Conservation (phyloP, 2,888 invertebrate species). For the Anticlea derivata region DNA sequence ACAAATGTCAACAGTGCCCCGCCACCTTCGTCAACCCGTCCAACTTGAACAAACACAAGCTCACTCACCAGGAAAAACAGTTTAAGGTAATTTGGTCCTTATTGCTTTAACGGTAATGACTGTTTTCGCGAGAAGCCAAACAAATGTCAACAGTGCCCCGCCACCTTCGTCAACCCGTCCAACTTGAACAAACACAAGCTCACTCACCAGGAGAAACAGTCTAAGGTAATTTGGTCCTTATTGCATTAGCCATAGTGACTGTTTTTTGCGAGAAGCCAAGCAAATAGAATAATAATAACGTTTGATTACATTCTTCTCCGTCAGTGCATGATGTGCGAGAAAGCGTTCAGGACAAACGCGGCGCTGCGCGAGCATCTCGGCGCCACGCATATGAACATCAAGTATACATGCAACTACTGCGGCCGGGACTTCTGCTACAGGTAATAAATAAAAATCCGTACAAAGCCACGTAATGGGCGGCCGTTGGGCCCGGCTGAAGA, state of each 20-base stretch:
- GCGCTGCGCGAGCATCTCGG: conserved; percentile 77
- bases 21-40: conserved; percentile 86
- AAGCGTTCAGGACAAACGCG: conserved; percentile 73
- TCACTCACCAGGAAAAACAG: conserved; percentile 82
- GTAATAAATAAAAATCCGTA: conserved; percentile 44
- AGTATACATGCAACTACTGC: conserved; percentile 72
- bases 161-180: conserved; percentile 86
- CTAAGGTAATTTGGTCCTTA: conserved; percentile 54
- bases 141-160: conserved; percentile 78
- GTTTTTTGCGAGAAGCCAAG: conserved; percentile 66
- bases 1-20: conserved; percentile 78
- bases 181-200: conserved; percentile 87
- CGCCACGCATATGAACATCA: conserved; percentile 78
- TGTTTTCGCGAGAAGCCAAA: conserved; percentile 64
- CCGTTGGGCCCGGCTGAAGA: too few species aligned
- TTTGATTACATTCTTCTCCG: neutral
- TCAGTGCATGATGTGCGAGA: conserved; percentile 72
- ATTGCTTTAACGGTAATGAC: neutral
- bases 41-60: conserved; percentile 86
- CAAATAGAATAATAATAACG: too few species aligned
- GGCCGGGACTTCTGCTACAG: conserved; percentile 77
- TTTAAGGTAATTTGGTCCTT: conserved; percentile 58
- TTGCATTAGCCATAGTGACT: neutral
- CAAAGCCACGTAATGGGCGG: too few species aligned
- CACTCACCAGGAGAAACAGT: conserved; percentile 81